Base-by-base conservation (phyloP, 2,888 invertebrate genomes). In the Hydroisotoma schaefferi region DNA sequence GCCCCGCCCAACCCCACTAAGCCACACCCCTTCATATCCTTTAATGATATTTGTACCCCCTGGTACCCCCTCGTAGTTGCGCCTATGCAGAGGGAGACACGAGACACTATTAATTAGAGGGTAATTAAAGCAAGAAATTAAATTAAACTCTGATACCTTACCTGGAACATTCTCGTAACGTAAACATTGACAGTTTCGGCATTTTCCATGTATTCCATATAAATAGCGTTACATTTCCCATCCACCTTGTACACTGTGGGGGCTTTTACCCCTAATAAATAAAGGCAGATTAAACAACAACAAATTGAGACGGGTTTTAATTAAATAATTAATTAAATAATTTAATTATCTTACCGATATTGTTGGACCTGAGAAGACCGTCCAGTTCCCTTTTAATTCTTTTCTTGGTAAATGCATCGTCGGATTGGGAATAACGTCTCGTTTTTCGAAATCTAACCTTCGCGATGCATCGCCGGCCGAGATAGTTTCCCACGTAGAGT, bases 401-500 rank as follows among this genome's bases (percentile, higher is more conserved):
- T 72, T 94, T 92, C 75, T 87, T 87, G 0, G 93, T 92, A 58
- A 99, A 82, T 44, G 83, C 80, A 18, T 79, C 77, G 76, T 99
- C 97, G 56, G 99, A 80, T 51, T 86, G 85, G 0, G 86, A 83
- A 76, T 95, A 92, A 6, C 99, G 84, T 76, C 99, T 99, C 49
- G 84, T 85, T 78, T 99, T 99, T 22, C 80, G 77, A 76, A 99
- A 98, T 72, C 98, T 81, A 76, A 94, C 93, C 76, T 95, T 95
- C 2, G 92, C 80, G 37, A 98, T 78, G 12, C 88, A 85, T 8
- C 84, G 81, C 76, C 82, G 84, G 23, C 87, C 90, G 40, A 92
- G 82, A 76, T 88, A 95, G 5, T 77, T 78, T 48, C 88, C 87
- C 55, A 81, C 79, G 74, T 86, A 94, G 0, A 97, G 76, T 72